Base-by-base conservation (phyloP, 2,113 vertebrate genomes). In the Eclectus roratus region DNA sequence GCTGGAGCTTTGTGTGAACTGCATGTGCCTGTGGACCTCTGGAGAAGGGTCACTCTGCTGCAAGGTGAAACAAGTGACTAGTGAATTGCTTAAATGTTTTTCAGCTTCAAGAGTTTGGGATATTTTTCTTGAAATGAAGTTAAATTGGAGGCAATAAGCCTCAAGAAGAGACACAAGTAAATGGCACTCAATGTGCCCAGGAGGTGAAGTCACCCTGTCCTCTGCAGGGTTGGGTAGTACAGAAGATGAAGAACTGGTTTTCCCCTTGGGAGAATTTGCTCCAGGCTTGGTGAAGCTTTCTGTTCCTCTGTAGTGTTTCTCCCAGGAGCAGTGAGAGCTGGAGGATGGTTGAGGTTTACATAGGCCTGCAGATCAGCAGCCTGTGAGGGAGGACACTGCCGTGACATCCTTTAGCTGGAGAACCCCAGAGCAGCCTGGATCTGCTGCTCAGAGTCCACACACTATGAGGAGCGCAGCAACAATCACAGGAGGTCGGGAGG, bases 401-500 rank as follows among this genome's bases (percentile, higher is more conserved):
- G 1, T 49, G 39, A 20, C 35, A 65, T 70, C 63, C 8, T 72
- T 71, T 19, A 63, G 58, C 39, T 80, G 39, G 35, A 60, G 49
- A 39, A 78, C 10, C 19, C 23, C 28, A n/a, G 49, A 70, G 19
- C 46, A 78, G 31, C 47, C 61, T 88, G 61, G 16, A 63, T 44
- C 16, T 71, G 50, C 41, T 73, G 44, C 24, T 85, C 23, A 17
- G 37, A 13, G n/a, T 44, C 49, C 24, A 17, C 44, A 70, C 14
- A 19, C 24, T 64, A 17, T 3, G 3, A 61, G 33, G 49, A 69
- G 28, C 12, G 18, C 41, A 46, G 35, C 1, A 8, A 43, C 0
- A 1, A 18, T 18, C 49, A 53, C 0, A 0, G 31, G 43, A 61
- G 11, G 2, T 9, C 1, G 3, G 46, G 21, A 74, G 19, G 5